Evolutionary conservation across 2,113 vertebrate species (phyloP), one percentile per base, ranked within the genome.

Genomic region (Columbina picui): DNA sequence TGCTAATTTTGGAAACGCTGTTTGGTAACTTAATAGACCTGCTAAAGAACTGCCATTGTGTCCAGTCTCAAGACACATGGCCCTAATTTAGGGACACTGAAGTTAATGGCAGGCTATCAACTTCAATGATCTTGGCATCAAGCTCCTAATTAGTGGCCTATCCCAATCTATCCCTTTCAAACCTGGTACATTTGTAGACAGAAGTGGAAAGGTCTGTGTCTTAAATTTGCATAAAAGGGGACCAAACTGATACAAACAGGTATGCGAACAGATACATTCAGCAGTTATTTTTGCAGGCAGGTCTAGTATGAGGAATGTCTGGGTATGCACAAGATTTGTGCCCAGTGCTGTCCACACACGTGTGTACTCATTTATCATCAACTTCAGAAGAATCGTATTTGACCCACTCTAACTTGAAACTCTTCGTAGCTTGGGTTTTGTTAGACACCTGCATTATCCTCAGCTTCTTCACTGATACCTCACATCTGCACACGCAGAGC

Each of bases 91-190:
- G n/a, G 43, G 34, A 87, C 68, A 84, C 21, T 67, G 38, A 16
- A 30, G 64, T 89, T 96, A 96, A 95, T 80, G 47, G 82, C 63
- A 88, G 50, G 78, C 90, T 80, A 93, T 91, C 90, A 92, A 63
- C 50, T 81, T 49, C 50, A 91, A 85, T 7, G 26, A 34, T 63
- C 80, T 92, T 77, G 70, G 52, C 60, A 90, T 84, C n/a, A 49
- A 77, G 63, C 36, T 69, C 70, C 45, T 74, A 81, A 90, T 60
- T 70, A 93, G 47, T 20, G 17, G 38, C 30, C 85, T 64, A 70
- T 45, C 47, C 64, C 90, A 81, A 84, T 22, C 21, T 47, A 84
- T 8, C 53, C 71, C 79, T 70, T 45, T 57, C n/a, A 49, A 90
- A 90, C 5, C 16, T 55, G 34, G 11, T 20, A 30, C 20, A 27